Evolutionary conservation across 37 sponge, comb jelly and placozoan species (phyloP), one percentile per base, ranked within the genome.

Genomic region (Chondrosia reniformis): DNA sequence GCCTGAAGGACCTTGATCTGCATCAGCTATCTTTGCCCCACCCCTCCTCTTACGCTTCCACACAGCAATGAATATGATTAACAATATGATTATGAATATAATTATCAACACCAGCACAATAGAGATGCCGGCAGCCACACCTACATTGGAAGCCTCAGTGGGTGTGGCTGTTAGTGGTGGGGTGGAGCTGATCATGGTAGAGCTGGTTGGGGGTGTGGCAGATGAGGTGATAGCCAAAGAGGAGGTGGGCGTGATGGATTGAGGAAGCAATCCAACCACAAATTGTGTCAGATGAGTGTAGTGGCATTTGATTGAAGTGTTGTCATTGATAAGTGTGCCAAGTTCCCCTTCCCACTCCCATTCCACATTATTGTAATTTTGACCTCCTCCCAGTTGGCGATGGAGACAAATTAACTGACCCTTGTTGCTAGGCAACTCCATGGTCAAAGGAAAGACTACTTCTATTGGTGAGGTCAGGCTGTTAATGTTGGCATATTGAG

Each of bases 231-330:
- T 3, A n/a, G n/a, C n/a, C n/a, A n/a, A n/a, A 5, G 79, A 63
- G 13, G 80, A 41, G 2, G 64, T 21, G 5, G 86, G 66, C 8
- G 36, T 28, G 12, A 85, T 85, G n/a, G 75, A 45, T 75, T 86
- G 86, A 44, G 86, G 86, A 21, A 90, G 80, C 12, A 86, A 63
- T 12, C 91, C 91, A 44, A 85, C 41, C 15, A 62, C 80, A 79
- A 85, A 90, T 22, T 90, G 83, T 30, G 83, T 85, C 15, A 90
- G 64, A 44, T 90, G 91, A 45, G 46, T 63, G 79, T 66, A 90
- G 12, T 46, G 24, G 41, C 91, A 90, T 0, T 33, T 22, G n/a
- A 39, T 73, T 38, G 75, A 82, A 0, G 31, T 12, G 2, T n/a
- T 32, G 8, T 72, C 76, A 2, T 74, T 46, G 10, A 4, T 67